A percentile compares a stretch with the other conserved stretches of the same genome.
Conservation (phyloP, 2,888 invertebrate genomes). For the Nomada lathburiana region DNA sequence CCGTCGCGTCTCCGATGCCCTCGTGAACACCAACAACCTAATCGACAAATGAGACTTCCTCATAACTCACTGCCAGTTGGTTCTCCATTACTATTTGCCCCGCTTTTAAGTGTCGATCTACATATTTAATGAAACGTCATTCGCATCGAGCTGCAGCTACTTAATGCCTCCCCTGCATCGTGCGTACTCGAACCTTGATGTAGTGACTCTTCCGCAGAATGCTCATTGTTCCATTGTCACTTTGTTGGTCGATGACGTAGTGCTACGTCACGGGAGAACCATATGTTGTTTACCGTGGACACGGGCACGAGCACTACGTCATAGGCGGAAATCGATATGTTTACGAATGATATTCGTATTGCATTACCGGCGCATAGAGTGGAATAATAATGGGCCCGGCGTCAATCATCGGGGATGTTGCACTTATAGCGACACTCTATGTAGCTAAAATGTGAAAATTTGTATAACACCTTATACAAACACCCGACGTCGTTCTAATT, state of each 20-base stretch:
- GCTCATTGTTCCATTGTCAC: constrained; percentile 58
- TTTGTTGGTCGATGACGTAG: constrained; percentile 52
- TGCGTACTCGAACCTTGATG: constrained; percentile 48
- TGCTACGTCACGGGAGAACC: constrained; percentile 50
- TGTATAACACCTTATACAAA: too few species aligned
- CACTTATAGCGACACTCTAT: background rate
- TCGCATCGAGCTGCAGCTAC: constrained; percentile 36
- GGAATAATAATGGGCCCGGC: constrained; percentile 47
- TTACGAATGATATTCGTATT: constrained; percentile 48
- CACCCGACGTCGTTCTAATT: background rate
- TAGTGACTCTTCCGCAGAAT: constrained; percentile 56
- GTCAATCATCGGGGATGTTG: constrained; percentile 16
- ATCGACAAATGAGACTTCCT: background rate
- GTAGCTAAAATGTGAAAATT: background rate
- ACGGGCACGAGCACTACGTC: constrained; percentile 27
- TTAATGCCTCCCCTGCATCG: constrained; percentile 20
- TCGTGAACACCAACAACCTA: background rate
- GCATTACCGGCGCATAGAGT: constrained; percentile 44
- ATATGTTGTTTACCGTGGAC: constrained; percentile 52
- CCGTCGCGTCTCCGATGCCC: background rate
- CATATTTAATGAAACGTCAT: constrained; percentile 57
- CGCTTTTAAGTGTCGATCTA: constrained; percentile 19
- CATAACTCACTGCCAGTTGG: background rate
- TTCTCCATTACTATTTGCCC: constrained; percentile 17
- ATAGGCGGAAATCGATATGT: constrained; percentile 54